These are phyloP conservation scores for Austrofundulus limnaeus DNA, from an alignment of 2,113 vertebrate species.

Conservation along the genomic window DNA sequence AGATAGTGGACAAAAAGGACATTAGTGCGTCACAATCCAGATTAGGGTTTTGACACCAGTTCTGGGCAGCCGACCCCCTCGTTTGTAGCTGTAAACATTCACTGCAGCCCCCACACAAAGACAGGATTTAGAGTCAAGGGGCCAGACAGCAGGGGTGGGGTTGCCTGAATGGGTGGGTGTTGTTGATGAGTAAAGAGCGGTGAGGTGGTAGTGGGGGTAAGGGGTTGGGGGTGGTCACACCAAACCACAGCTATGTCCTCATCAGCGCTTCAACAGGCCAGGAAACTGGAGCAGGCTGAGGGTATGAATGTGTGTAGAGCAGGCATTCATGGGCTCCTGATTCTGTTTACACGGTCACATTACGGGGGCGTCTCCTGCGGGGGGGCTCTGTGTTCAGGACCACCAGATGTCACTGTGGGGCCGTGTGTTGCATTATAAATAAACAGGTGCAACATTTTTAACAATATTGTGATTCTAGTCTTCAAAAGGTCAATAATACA, in stretches of 20 bases:
- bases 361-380: not conserved
- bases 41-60: no score
- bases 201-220: slow-evolving; percentile 14
- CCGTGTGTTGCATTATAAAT: not conserved
- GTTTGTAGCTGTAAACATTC: not conserved
- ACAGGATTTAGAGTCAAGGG: slow-evolving; percentile 60
- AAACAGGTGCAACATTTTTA: not conserved
- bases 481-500: no score
- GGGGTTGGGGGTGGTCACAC: slow-evolving; percentile 10
- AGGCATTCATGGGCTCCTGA: not conserved
- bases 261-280: slow-evolving; percentile 59
- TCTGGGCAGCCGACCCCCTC: no score
- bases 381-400: not conserved
- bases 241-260: slow-evolving; percentile 31
- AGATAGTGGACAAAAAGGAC: no score
- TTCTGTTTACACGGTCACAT: not conserved
- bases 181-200: not conserved
- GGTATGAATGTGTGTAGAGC: slow-evolving; percentile 5
- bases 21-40: no score
- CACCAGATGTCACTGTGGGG: not conserved
- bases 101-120: slow-evolving; percentile 53
- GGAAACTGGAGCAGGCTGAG: slow-evolving; percentile 49
- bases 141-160: slow-evolving; percentile 17
- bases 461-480: no score
- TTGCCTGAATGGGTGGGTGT: not conserved